These are phyloP conservation scores for Meriones psammophilus DNA, from an alignment of 2,797 vertebrate genomes.

Conservation along the genomic window DNA sequence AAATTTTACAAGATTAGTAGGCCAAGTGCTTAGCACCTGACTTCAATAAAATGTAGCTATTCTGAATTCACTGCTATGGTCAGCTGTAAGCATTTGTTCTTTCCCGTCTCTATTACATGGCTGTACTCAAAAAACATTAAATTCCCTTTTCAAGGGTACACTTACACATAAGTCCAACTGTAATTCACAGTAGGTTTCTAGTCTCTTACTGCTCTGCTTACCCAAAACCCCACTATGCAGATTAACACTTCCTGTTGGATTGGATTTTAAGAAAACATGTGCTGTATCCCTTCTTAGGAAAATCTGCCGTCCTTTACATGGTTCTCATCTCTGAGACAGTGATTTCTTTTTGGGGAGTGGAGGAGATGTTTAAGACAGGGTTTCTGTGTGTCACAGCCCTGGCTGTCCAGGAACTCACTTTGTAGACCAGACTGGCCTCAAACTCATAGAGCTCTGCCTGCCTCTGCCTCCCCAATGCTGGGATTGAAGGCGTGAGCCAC, in stretches of 20 bases:
- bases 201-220: neutral
- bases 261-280: neutral
- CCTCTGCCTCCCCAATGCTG: too few species aligned
- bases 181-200: conserved; percentile 13
- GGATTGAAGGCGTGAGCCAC: too few species aligned
- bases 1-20: conserved; percentile 18
- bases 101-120: neutral
- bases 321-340: neutral
- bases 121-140: neutral
- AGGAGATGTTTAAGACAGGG: too few species aligned
- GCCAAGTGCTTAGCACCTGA: neutral
- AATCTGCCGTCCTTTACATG: neutral
- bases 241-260: neutral
- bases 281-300: neutral
- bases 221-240: neutral
- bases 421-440: too few species aligned
- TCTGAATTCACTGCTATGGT: neutral
- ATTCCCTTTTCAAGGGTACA: neutral
- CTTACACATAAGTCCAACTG: conserved; percentile 7
- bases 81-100: conserved; percentile 32
- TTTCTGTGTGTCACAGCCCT: too few species aligned
- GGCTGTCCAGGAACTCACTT: too few species aligned
- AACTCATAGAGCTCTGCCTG: too few species aligned
- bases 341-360: too few species aligned
- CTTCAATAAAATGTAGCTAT: conserved; percentile 14